phyloP scores from a whole-genome alignment of 2,888 invertebrate species.

The Molanna angustata region DNA sequence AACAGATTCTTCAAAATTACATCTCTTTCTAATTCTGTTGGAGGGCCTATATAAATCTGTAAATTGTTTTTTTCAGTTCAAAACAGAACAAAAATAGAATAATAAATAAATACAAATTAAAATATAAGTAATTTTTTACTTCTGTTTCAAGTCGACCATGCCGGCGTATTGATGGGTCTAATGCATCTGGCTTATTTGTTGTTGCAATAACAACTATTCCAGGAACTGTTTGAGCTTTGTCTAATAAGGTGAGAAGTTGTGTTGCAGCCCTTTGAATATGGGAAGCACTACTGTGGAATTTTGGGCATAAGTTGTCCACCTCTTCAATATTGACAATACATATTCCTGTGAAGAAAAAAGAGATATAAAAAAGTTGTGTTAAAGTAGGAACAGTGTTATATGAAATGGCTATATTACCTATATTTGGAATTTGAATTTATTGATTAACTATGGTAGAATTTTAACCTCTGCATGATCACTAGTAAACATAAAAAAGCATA shows the following conservation, averaged over 20 bases:
- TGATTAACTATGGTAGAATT: too few species aligned
- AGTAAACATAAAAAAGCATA: too few species aligned
- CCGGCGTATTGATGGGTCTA: slow-evolving; percentile 50
- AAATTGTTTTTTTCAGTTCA: slow-evolving; percentile 15
- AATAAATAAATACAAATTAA: background rate
- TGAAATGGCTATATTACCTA: too few species aligned
- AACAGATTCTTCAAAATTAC: slow-evolving; percentile 40
- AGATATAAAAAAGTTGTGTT: too few species aligned
- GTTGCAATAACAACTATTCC: slow-evolving; percentile 54
- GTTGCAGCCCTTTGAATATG: slow-evolving; percentile 44
- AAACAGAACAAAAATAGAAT: background rate
- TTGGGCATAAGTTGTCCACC: slow-evolving; percentile 46
- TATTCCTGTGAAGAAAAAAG: slow-evolving; percentile 36
- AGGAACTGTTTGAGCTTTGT: slow-evolving; percentile 41
- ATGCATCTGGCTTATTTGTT: slow-evolving; percentile 47
- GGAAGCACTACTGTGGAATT: slow-evolving; percentile 35
- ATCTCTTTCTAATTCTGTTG: slow-evolving; percentile 45
- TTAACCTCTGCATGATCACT: too few species aligned
- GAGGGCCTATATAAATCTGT: slow-evolving; percentile 48
- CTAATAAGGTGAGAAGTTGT: slow-evolving; percentile 49
- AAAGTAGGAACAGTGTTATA: too few species aligned
- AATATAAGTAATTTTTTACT: slow-evolving; percentile 41
- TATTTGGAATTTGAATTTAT: too few species aligned
- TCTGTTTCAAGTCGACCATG: slow-evolving; percentile 57
- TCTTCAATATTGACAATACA: slow-evolving; percentile 46